These are phyloP conservation scores for Brachyrhaphis roseni DNA, from an alignment of 2,797 vertebrate species.

Conservation along the genomic window DNA sequence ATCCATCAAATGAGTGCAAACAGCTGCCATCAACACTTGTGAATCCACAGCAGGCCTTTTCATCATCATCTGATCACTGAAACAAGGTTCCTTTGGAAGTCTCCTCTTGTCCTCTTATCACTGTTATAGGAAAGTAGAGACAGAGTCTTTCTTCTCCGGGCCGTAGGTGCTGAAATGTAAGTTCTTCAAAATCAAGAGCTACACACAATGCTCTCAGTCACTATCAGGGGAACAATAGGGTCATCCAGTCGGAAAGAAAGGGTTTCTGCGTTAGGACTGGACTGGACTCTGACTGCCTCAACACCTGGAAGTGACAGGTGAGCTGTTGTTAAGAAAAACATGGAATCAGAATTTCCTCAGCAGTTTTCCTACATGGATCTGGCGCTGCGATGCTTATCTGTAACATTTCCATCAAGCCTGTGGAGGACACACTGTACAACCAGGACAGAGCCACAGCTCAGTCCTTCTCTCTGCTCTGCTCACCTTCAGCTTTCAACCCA, in stretches of 20 bases:
- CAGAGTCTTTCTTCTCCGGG: conserved; percentile 58
- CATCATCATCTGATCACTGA: conserved; percentile 71
- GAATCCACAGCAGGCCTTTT: conserved; percentile 70
- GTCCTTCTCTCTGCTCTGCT: conserved; percentile 1
- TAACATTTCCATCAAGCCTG: conserved; percentile 22
- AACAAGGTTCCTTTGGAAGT: conserved; percentile 71
- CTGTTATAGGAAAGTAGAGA: conserved; percentile 59
- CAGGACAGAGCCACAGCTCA: conserved; percentile 5
- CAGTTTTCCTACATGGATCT: background rate
- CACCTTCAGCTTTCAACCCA: conserved; percentile 19
- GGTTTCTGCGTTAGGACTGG: conserved; percentile 4
- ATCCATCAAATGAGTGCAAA: conserved; percentile 65
- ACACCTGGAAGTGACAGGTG: conserved; percentile 45
- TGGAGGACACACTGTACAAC: conserved; percentile 21
- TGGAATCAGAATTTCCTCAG: background rate
- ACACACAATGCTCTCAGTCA: conserved; percentile 76
- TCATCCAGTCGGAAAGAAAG: conserved; percentile 50
- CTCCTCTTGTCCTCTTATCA: conserved; percentile 64
- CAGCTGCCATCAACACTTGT: conserved; percentile 69
- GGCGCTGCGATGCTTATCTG: background rate
- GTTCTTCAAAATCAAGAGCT: conserved; percentile 51
- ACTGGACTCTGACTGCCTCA: conserved; percentile 23
- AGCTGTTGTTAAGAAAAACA: background rate
- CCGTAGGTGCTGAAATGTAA: conserved; percentile 69
- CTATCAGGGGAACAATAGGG: conserved; percentile 48